These are phyloP conservation scores for Bembecia ichneumoniformis DNA, from an alignment of 2,888 invertebrate species.

Conservation along the genomic window DNA sequence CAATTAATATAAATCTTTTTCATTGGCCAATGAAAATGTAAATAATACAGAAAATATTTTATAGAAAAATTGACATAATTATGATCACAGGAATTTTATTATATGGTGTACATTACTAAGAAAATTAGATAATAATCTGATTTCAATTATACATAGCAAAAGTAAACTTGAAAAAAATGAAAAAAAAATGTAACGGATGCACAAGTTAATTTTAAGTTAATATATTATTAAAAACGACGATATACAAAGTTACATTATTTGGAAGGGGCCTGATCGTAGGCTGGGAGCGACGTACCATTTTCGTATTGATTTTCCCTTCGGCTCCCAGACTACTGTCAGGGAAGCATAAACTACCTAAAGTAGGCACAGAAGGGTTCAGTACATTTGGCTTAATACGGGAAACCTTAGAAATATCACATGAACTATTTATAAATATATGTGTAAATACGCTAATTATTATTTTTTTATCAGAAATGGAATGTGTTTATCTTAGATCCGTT, in stretches of 20 bases:
- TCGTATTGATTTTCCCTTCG: not conserved
- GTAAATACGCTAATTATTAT: too few relatives aligned
- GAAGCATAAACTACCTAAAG: slow-evolving; percentile 50
- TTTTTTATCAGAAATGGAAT: too few relatives aligned
- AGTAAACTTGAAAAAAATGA: not conserved
- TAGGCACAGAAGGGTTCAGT: slow-evolving; percentile 72
- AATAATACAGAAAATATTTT: too few relatives aligned
- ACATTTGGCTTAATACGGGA: slow-evolving; percentile 67
- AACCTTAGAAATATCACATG: slow-evolving; percentile 64
- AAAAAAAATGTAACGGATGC: not conserved
- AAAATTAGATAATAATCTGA: too few relatives aligned
- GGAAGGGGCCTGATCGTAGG: slow-evolving; percentile 16
- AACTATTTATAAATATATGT: slow-evolving; percentile 27
- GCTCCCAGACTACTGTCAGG: not conserved
- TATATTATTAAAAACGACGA: not conserved
- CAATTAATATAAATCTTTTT: too few relatives aligned
- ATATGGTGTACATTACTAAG: too few relatives aligned
- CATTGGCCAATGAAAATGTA: too few relatives aligned
- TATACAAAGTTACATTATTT: not conserved
- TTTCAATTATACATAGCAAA: too few relatives aligned
- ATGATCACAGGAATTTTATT: too few relatives aligned
- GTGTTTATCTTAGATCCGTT: too few relatives aligned
- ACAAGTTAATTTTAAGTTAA: not conserved
- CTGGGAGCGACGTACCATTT: slow-evolving; percentile 17
- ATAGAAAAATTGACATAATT: too few relatives aligned